Evolutionary conservation across 1,140 invertebrate genomes (phyloP).

Genomic region (Campodea augens): DNA sequence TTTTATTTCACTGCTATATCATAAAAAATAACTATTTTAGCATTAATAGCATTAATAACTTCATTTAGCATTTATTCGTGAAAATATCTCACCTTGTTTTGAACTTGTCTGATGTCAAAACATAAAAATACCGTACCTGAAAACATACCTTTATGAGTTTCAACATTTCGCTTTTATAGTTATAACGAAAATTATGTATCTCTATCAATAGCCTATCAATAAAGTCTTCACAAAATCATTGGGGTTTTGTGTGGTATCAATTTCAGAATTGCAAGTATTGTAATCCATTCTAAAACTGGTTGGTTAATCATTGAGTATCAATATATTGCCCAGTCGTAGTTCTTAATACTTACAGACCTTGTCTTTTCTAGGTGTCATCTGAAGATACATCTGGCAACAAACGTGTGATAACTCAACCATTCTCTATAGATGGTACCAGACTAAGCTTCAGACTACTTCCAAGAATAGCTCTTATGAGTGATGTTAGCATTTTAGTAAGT

Average conservation of each 20-base stretch:
- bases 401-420: constrained; percentile 39
- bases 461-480: constrained; percentile 49
- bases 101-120: too few species aligned
- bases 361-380: constrained; percentile 32
- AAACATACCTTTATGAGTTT: too few species aligned
- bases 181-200: too few species aligned
- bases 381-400: constrained; percentile 37
- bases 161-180: too few species aligned
- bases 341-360: constrained; percentile 10
- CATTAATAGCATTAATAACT: too few species aligned
- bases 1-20: too few species aligned
- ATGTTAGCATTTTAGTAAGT: constrained; percentile 50
- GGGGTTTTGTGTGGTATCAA: not conserved
- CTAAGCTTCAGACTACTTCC: constrained; percentile 42
- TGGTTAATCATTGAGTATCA: too few species aligned
- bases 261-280: not conserved
- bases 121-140: too few species aligned
- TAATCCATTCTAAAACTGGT: not conserved
- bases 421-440: constrained; percentile 52
- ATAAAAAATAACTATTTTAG: too few species aligned
- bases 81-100: too few species aligned
- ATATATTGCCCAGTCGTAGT: not conserved
- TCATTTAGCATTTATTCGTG: too few species aligned
- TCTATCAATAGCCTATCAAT: too few species aligned
- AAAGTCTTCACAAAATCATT: not conserved